phyloP scores from a whole-genome alignment of 2,888 invertebrate species.

The Timema cristinae region DNA sequence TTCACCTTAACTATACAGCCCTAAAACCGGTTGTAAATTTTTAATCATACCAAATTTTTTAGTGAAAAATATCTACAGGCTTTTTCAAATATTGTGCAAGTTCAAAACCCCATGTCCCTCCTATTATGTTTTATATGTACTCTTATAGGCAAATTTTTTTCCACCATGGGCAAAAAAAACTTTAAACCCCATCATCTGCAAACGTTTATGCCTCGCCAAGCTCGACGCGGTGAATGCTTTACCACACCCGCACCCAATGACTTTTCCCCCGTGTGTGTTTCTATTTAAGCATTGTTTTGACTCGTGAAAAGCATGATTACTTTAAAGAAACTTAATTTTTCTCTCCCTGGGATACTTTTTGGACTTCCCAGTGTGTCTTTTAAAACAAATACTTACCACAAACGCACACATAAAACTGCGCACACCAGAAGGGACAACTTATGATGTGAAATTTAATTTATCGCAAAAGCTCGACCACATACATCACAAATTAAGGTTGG shows the following conservation, averaged over 20 bases:
- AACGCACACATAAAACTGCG: slow-evolving; percentile 24
- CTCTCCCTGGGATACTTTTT: slow-evolving; percentile 26
- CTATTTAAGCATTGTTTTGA: slow-evolving; percentile 25
- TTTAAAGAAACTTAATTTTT: slow-evolving; percentile 18
- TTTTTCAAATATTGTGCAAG: too few species aligned
- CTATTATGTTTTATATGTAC: slow-evolving; percentile 24
- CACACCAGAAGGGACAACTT: slow-evolving; percentile 24
- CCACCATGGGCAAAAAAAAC: slow-evolving; percentile 20
- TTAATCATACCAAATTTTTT: too few species aligned
- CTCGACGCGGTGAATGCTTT: slow-evolving; percentile 25
- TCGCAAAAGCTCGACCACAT: slow-evolving; percentile 24
- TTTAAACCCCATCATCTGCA: slow-evolving; percentile 21
- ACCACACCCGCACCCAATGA: slow-evolving; percentile 22
- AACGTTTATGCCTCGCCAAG: slow-evolving; percentile 22
- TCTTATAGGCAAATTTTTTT: slow-evolving; percentile 26
- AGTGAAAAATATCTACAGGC: too few species aligned
- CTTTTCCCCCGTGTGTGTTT: slow-evolving; percentile 25
- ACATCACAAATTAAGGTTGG: slow-evolving; percentile 25
- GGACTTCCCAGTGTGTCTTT: slow-evolving; percentile 20
- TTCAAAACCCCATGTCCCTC: slow-evolving; percentile 15
- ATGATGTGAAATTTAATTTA: slow-evolving; percentile 22
- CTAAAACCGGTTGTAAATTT: too few species aligned
- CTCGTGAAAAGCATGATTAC: slow-evolving; percentile 23
- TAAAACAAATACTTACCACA: slow-evolving; percentile 24
- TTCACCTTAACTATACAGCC: too few species aligned